Evolutionary conservation across 2,888 invertebrate genomes (phyloP).

Genomic region (Microctonus aethiopoides): DNA sequence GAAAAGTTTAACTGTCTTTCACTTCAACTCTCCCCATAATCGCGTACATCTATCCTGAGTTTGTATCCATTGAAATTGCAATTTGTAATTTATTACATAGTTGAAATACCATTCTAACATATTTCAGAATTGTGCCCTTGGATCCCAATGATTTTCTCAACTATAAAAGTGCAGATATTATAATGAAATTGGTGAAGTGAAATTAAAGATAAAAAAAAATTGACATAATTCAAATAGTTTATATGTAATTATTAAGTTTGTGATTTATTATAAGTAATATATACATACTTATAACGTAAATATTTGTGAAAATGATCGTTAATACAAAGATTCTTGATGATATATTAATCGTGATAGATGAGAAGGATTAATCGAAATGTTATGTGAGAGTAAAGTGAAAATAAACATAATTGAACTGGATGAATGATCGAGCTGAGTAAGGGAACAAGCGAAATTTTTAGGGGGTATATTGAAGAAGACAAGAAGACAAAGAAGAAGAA

Average conservation of each 20-base stretch:
- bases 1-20: not conserved
- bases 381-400: not conserved
- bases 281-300: not conserved
- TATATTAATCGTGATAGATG: not conserved
- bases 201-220: not conserved
- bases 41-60: not conserved
- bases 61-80: not conserved
- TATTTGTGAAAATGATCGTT: not conserved
- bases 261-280: not conserved
- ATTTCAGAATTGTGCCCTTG: not conserved
- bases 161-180: not conserved
- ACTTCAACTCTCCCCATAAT: not conserved
- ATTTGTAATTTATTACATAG: not conserved
- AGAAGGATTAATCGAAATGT: not conserved
- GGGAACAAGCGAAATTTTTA: not conserved
- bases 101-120: not conserved
- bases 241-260: not conserved
- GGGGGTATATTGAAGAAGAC: not conserved
- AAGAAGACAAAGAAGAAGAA: not conserved
- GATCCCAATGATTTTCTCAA: not conserved
- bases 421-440: not conserved
- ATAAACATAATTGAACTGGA: not conserved
- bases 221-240: not conserved
- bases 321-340: not conserved
- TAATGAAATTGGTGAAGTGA: not conserved